phyloP scores from a whole-genome alignment of 37 sponge, comb jelly and placozoan species.

The Ephydatia muelleri region DNA sequence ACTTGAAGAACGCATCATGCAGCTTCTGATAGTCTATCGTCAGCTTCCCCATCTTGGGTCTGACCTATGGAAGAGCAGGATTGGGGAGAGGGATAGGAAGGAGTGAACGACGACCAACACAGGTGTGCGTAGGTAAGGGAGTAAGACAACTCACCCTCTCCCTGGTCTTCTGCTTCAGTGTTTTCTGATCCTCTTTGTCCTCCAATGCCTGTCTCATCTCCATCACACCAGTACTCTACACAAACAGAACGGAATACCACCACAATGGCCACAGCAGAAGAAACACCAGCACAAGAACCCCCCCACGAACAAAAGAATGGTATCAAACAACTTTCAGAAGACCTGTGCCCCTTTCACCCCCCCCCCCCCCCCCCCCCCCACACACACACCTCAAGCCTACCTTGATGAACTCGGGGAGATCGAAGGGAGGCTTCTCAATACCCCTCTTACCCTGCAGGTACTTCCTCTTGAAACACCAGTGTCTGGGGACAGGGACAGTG shows the following conservation, averaged over 20 bases:
- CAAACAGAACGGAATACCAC: neutral
- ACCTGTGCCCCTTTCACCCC: neutral
- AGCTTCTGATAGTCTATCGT: slow-evolving; percentile 98
- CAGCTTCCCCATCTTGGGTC: slow-evolving; percentile 97
- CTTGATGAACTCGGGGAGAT: slow-evolving; percentile 96
- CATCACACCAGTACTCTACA: slow-evolving; percentile 93
- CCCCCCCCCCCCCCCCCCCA: neutral
- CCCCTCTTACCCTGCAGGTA: slow-evolving; percentile 98
- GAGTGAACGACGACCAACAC: neutral
- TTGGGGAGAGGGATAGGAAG: neutral
- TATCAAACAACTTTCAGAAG: too few species aligned
- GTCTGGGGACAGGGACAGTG: slow-evolving; percentile 94
- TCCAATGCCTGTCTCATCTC: slow-evolving; percentile 97
- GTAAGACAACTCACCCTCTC: slow-evolving; percentile 58
- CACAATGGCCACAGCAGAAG: neutral
- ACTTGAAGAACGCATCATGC: slow-evolving; percentile 98
- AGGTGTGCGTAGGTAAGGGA: too few species aligned
- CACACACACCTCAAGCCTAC: slow-evolving; percentile 15
- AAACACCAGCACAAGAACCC: neutral
- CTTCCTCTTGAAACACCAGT: slow-evolving; percentile 99
- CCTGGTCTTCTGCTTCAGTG: slow-evolving; percentile 87
- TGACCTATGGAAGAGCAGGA: slow-evolving; percentile 20
- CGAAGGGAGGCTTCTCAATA: slow-evolving; percentile 93
- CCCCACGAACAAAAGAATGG: neutral
- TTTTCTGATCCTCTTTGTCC: slow-evolving; percentile 89